Evolutionary conservation across 2,888 invertebrate species (phyloP), one percentile per base, ranked within the genome.

Genomic region (Apoderus coryli): DNA sequence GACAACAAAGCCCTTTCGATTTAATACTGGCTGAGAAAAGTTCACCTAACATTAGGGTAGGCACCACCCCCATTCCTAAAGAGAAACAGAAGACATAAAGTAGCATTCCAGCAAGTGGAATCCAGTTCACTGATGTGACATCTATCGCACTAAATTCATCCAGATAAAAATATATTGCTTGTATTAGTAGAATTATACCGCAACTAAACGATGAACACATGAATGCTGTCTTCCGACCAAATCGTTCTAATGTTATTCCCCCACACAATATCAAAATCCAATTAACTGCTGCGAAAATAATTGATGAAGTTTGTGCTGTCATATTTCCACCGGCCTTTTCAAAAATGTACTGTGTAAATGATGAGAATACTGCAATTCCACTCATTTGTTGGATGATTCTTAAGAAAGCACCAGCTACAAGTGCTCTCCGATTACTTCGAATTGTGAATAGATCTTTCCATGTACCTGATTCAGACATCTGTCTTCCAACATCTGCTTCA

Each of bases 261-360:
- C 7, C 6, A 19, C n/a, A 19, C 7, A 6, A 19, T 7, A 6
- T 19, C 19, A n/a, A 19, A 19, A 19, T 19, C 7, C 19, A n/a
- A 19, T 7, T 7, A n/a, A 42, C 12, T 13, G 35, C 43, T 13
- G 40, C 35, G 33, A 42, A 46, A 7, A 49, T 42, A 12, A 49
- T 44, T 2, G 47, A 31, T 4, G 39, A 36, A 4, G 40, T 35
- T 30, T 39, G 43, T n/a, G 50, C 43, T 4, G 47, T 44, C 3
- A 56, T 37, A 24, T 43, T 37, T 7, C 46, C 45, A 13, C 53
- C 54, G 6, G 54, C 44, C 38, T 47, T 44, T 25, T 48, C 39
- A 34, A 56, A 56, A 22, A 56, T 48, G 19, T 43, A 45, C 23
- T 52, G 48, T 2, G 49, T 44, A 27, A 54, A 54, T 3, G 42